Base-by-base conservation (phyloP, 2,797 vertebrate genomes). In the Lutjanus argentimaculatus region DNA sequence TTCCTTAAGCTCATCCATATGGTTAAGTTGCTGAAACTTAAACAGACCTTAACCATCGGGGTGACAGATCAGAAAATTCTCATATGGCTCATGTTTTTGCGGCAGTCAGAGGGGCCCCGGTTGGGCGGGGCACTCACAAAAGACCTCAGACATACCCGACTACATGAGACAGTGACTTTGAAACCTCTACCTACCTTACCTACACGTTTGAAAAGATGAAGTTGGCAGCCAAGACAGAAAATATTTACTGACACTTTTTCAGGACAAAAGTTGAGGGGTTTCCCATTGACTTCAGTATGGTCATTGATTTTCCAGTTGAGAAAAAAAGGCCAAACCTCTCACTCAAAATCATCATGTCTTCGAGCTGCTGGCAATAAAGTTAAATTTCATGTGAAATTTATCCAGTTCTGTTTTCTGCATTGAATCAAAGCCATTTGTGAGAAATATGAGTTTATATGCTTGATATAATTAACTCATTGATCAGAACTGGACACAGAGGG, bases 101-200 rank as follows among this genome's bases (percentile, higher is more conserved):
- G 45, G 48, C 53, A 22, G 56, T 45, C n/a, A 3, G 7, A 14
- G 53, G 49, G 7, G 2, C 42, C 0, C 0, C 48, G 46, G 46
- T 59, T 65, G 67, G 74, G 63, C 2, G 51, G 6, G 74, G 67
- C 74, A n/a, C 7, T 42, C 6, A 42, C 12, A n/a, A 25, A 64
- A 65, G 17, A n/a, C n/a, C 16, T 56, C 16, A 46, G 40, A 75
- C 17, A 7, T 16, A 7, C 9, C 2, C 40, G 25, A 25, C 19
- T 21, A 17, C 2, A 51, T 8, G 7, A 42, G 16, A 66, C 19
- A 21, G 6, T 16, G n/a, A 36, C 30, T 36, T 6, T 36, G 30
- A 36, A 36, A 36, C 30, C 30, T 36, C 30, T 36, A 36, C 30
- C 30, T 36, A 36, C n/a, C n/a, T n/a, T n/a, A 55, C 19, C n/a